phyloP scores from a whole-genome alignment of 2,888 invertebrate species.

The Sipha maydis region DNA sequence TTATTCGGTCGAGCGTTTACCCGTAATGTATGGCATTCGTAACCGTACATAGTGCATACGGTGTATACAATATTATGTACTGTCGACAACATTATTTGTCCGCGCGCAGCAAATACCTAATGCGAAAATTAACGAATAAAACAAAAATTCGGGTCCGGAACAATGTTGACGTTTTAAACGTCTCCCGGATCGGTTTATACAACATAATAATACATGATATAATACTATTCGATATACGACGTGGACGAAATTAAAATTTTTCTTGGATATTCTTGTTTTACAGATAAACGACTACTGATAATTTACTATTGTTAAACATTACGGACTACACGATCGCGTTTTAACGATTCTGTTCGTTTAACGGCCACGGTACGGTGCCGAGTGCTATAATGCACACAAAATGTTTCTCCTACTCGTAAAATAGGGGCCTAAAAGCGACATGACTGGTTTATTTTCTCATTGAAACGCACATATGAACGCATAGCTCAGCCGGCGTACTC shows the following conservation, averaged over 20 bases:
- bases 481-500: neutral
- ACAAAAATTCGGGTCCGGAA: neutral
- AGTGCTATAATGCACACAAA: neutral
- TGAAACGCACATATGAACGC: slow-evolving; percentile 8
- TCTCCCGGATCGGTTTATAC: neutral
- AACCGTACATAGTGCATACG: too few species aligned
- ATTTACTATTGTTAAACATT: neutral
- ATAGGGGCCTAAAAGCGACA: slow-evolving; percentile 37
- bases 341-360: neutral
- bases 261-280: neutral
- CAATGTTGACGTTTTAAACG: neutral
- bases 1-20: too few species aligned
- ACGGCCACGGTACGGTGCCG: neutral
- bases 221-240: neutral
- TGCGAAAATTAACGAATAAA: neutral
- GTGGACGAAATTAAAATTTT: neutral
- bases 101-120: neutral
- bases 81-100: too few species aligned
- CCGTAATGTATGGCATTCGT: too few species aligned
- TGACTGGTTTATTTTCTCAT: slow-evolving; percentile 56
- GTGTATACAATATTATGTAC: too few species aligned
- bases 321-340: neutral
- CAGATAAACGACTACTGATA: neutral
- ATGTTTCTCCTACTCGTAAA: slow-evolving; percentile 2
- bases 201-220: too few species aligned